phyloP scores from a whole-genome alignment of 2,888 invertebrate species.

The Lasioglossum leucozonium region DNA sequence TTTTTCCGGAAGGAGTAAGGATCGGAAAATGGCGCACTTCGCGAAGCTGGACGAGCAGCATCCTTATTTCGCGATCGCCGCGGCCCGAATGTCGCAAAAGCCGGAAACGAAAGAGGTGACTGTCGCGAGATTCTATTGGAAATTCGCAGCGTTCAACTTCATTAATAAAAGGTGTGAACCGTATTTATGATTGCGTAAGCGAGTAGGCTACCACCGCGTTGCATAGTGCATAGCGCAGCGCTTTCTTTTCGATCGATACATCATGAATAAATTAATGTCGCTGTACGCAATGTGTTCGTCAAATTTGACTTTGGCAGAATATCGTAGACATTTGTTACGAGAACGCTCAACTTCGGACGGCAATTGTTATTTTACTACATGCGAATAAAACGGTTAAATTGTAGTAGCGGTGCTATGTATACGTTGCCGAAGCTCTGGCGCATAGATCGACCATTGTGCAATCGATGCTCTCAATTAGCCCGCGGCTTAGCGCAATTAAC shows the following conservation, averaged over 20 bases:
- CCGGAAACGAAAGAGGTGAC: constrained; percentile 76
- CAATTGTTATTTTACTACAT: neutral
- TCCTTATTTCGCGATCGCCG: constrained; percentile 77
- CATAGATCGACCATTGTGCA: neutral
- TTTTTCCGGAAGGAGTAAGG: constrained; percentile 62
- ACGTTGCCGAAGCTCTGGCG: neutral
- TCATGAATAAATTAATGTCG: neutral
- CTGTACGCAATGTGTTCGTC: neutral
- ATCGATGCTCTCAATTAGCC: constrained; percentile 4
- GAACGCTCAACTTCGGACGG: neutral
- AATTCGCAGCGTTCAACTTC: constrained; percentile 79
- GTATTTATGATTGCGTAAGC: constrained; percentile 26
- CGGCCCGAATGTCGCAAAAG: constrained; percentile 77
- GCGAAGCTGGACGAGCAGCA: constrained; percentile 75
- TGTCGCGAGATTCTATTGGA: constrained; percentile 78
- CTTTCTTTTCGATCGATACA: neutral
- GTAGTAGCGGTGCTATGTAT: neutral
- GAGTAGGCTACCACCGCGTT: neutral
- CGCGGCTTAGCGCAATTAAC: constrained; percentile 16
- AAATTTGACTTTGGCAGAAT: neutral
- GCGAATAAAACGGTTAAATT: neutral
- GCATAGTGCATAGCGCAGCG: neutral
- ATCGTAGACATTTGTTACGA: neutral
- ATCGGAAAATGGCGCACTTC: constrained; percentile 76
- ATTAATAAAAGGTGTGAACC: constrained; percentile 75